Percentiles rank a stretch among this genome's conserved stretches.
These are phyloP conservation scores for Stigmatopora argus DNA, from an alignment of 2,113 vertebrate genomes.

Conservation along the genomic window DNA sequence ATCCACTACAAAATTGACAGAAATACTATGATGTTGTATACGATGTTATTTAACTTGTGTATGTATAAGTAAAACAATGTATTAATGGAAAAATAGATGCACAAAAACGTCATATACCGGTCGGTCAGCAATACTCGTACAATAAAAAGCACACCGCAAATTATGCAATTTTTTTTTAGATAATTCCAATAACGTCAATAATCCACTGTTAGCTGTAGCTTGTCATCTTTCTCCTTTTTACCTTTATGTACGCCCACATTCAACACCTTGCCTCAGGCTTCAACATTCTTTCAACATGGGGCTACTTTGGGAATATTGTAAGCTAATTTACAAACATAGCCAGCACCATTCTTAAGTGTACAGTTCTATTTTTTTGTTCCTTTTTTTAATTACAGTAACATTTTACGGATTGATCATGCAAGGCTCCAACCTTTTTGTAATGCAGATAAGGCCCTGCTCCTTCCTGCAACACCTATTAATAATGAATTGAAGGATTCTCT, in stretches of 20 bases:
- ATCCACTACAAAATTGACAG: no score
- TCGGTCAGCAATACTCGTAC: no score
- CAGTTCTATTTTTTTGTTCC: background rate
- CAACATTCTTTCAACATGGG: constrained; percentile 23
- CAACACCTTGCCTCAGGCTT: constrained; percentile 20
- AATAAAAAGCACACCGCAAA: no score
- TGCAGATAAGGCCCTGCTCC: constrained; percentile 55
- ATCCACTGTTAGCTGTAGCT: background rate
- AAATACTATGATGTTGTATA: no score
- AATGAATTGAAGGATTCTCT: constrained; percentile 63
- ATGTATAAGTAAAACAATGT: no score
- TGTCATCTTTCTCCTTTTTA: background rate
- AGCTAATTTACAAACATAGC: constrained; percentile 18
- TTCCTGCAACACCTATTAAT: constrained; percentile 60
- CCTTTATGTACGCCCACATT: constrained; percentile 9
- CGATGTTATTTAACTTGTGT: no score
- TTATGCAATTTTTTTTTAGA: no score
- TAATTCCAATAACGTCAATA: no score
- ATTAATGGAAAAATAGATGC: no score
- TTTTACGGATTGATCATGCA: constrained; percentile 23
- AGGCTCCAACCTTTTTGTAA: constrained; percentile 50
- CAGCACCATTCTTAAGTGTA: background rate
- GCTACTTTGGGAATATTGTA: constrained; percentile 18
- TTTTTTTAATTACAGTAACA: background rate
- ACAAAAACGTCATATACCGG: no score